Percentiles rank a stretch among this genome's conserved stretches.
Conservation (phyloP, 2,888 invertebrate genomes). For the Anoplius nigerrimus region DNA sequence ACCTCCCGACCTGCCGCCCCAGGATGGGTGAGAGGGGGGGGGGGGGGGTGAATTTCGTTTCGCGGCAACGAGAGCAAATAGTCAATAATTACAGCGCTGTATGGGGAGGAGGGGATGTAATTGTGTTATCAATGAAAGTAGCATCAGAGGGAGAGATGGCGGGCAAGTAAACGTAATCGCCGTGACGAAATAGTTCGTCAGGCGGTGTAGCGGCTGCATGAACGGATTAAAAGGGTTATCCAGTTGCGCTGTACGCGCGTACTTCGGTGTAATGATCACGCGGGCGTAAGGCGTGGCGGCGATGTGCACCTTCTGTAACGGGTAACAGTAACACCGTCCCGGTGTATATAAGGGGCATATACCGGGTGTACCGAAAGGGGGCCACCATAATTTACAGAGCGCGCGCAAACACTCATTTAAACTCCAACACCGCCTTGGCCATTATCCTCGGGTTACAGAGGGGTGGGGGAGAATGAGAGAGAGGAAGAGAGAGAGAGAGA, state of each 20-base stretch:
- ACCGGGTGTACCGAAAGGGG: slow-evolving; percentile 41
- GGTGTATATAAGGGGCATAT: slow-evolving; percentile 9
- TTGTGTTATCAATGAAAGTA: no score
- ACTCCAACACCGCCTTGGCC: slow-evolving; percentile 61
- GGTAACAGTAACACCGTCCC: not conserved
- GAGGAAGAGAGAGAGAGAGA: slow-evolving; percentile 15
- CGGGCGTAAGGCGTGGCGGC: slow-evolving; percentile 42
- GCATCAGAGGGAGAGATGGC: no score
- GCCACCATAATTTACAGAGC: slow-evolving; percentile 65
- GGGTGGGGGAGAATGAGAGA: not conserved
- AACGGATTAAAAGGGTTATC: no score
- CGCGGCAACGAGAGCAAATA: no score
- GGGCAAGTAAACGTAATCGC: no score
- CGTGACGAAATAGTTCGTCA: no score
- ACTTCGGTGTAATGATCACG: slow-evolving; percentile 39
- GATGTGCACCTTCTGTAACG: slow-evolving; percentile 14
- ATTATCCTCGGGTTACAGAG: slow-evolving; percentile 53
- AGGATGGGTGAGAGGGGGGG: no score
- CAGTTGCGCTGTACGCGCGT: not conserved
- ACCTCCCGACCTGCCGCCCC: no score
- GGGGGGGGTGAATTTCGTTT: no score
- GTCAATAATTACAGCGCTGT: no score
- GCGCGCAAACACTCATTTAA: slow-evolving; percentile 67
- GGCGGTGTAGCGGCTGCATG: no score
- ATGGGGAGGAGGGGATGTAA: no score